A percentile compares a stretch with the other conserved stretches of the same genome.
Evolutionary conservation across 2,113 vertebrate genomes (phyloP).

Genomic region (Triplophysa rosa): DNA sequence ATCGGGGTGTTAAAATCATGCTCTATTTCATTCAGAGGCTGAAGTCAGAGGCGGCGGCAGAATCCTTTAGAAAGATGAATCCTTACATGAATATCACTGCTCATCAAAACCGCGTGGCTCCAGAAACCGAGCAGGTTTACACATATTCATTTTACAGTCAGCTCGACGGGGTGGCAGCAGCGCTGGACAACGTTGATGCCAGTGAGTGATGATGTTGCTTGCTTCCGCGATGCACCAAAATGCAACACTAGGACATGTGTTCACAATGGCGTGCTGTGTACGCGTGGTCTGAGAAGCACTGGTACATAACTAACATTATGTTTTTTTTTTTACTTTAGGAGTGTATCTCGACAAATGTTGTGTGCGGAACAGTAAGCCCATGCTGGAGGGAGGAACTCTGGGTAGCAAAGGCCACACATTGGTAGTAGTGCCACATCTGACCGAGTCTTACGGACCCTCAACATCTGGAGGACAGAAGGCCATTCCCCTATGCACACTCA

Average conservation of each 20-base stretch:
- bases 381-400: slow-evolving; percentile 82
- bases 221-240: too few species aligned
- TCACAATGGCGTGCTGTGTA: too few species aligned
- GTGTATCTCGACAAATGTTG: slow-evolving; percentile 79
- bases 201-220: slow-evolving; percentile 71
- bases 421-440: slow-evolving; percentile 79
- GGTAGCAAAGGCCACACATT: slow-evolving; percentile 75
- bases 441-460: slow-evolving; percentile 61
- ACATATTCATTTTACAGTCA: slow-evolving; percentile 74
- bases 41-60: slow-evolving; percentile 80
- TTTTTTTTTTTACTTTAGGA: slow-evolving; percentile 65
- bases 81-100: slow-evolving; percentile 72
- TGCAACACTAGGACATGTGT: too few species aligned
- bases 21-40: slow-evolving; percentile 68
- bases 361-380: slow-evolving; percentile 69
- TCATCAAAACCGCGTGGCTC: slow-evolving; percentile 75
- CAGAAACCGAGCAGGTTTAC: slow-evolving; percentile 75
- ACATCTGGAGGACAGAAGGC: neutral
- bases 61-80: slow-evolving; percentile 76
- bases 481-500: slow-evolving; percentile 81
- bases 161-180: slow-evolving; percentile 78
- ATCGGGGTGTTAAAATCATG: too few species aligned
- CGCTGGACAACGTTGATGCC: slow-evolving; percentile 84
- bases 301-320: too few species aligned
- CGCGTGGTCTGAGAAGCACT: too few species aligned